A percentile compares a stretch with the other conserved stretches of the same genome.
These are phyloP conservation scores for Agriopis marginaria DNA, from an alignment of 2,888 invertebrate genomes.

Conservation along the genomic window DNA sequence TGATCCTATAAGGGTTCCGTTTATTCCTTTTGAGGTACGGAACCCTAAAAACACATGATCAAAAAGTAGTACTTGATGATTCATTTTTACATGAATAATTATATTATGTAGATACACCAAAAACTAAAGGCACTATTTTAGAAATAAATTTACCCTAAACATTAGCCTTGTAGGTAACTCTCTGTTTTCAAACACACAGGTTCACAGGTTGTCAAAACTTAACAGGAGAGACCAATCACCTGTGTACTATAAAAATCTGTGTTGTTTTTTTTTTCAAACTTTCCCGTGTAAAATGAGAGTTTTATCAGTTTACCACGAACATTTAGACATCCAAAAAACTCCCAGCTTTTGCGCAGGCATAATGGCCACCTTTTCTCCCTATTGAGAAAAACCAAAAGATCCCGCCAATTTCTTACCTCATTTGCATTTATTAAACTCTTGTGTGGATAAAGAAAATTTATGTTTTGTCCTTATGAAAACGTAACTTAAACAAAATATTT, in stretches of 20 bases:
- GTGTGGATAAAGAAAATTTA: constrained; percentile 32
- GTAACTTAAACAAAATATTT: constrained; percentile 29
- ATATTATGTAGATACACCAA: too few relatives aligned
- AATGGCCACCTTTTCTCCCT: constrained; percentile 16
- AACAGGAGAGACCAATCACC: too few relatives aligned
- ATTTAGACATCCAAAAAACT: constrained; percentile 11
- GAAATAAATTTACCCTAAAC: background rate
- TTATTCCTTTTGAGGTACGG: too few relatives aligned
- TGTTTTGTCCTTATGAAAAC: constrained; percentile 30
- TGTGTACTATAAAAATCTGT: too few relatives aligned
- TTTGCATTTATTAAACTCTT: constrained; percentile 34
- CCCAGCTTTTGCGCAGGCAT: background rate
- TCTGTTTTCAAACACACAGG: too few relatives aligned
- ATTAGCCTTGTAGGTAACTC: too few relatives aligned
- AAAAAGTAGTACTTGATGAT: too few relatives aligned
- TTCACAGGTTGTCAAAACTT: too few relatives aligned
- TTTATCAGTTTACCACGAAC: constrained; percentile 6
- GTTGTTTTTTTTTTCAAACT: constrained; percentile 5
- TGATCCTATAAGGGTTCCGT: too few relatives aligned
- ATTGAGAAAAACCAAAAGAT: constrained; percentile 16
- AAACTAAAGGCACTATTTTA: background rate
- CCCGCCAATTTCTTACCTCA: constrained; percentile 12
- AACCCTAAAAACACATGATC: too few relatives aligned
- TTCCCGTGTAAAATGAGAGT: constrained; percentile 1
- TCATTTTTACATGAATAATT: too few relatives aligned